These are phyloP conservation scores for Tigriopus japonicus DNA, from an alignment of 1,140 invertebrate species.

Conservation along the genomic window DNA sequence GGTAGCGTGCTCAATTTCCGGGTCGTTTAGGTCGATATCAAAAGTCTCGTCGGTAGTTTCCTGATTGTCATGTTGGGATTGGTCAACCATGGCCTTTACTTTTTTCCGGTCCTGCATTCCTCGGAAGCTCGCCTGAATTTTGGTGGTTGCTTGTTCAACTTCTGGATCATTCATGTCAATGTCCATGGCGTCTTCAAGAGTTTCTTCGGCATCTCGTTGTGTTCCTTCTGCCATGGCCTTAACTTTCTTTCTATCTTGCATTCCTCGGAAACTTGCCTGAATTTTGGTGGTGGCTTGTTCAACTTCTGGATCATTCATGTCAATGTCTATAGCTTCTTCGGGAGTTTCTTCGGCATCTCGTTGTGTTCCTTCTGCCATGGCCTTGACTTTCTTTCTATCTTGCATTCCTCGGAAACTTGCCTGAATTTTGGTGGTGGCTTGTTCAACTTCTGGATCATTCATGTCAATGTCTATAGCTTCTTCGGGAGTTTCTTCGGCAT, in stretches of 20 bases:
- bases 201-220: too few relatives aligned
- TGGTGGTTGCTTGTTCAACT: neutral
- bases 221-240: neutral
- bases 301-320: slow-evolving; percentile 4
- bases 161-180: slow-evolving; percentile 6
- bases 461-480: slow-evolving; percentile 21
- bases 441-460: slow-evolving; percentile 25
- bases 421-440: slow-evolving; percentile 44
- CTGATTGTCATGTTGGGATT: too few relatives aligned
- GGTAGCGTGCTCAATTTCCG: slow-evolving; percentile 27
- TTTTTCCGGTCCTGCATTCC: neutral
- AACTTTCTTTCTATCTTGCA: neutral
- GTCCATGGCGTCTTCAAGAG: neutral
- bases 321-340: slow-evolving; percentile 20
- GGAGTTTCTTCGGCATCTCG: too few relatives aligned
- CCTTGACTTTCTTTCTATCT: slow-evolving; percentile 27
- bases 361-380: neutral
- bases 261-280: slow-evolving; percentile 8
- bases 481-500: neutral
- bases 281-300: slow-evolving; percentile 6
- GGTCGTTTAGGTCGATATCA: slow-evolving; percentile 25
- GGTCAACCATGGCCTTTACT: neutral
- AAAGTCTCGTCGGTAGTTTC: neutral
- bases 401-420: slow-evolving; percentile 41
- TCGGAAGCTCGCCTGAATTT: neutral